Base-by-base conservation (phyloP, 2,888 invertebrate genomes). In the Drosophila tanythrix region DNA sequence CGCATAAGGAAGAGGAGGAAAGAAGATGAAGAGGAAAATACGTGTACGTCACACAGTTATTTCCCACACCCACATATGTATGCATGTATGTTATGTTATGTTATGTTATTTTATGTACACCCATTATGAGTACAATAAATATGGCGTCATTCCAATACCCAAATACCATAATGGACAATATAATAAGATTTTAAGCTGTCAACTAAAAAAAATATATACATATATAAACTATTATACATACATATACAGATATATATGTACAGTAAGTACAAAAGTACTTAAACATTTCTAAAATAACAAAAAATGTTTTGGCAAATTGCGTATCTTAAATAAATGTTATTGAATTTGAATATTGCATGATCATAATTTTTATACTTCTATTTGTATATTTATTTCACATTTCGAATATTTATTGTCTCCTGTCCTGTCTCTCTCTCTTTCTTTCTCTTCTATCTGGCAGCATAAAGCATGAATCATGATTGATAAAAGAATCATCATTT, bases 21-120 rank as follows among this genome's bases (percentile, higher is more conserved):
- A 15, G 27, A 27, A 29, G 40, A 60, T 36, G 10, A 64, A 57
- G 29, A 59, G 36, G 11, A 36, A 18, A 67, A 75, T 64, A 70
- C 56, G 70, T 74, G 70, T 78, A 59, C 61, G 70, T 78, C 74
- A 70, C 48, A 70, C 25, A 27, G 36, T 50, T 48, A 46, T 25
- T 35, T 33, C 40, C 50, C 33, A 56, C 6, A 11, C 18, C 4
- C 35, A 36, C 25, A 55, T 36, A 36, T 18, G 33, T 35, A 25
- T 13, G 31, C 33, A 33, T 13, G 27, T 33, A 35, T 10, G 25
- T 35, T 11, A 18, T 18, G 25, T 10, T 53, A 15, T 33, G 8
- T 53, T 13, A 21, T 13, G n/a, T 52, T 8, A 21, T 21, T n/a
- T 7, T 52, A 21, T 31, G 15, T 27, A 15, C 8, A 46, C 15